Base-by-base conservation (phyloP, 2,888 invertebrate species). In the Sclerodermus sp. region DNA sequence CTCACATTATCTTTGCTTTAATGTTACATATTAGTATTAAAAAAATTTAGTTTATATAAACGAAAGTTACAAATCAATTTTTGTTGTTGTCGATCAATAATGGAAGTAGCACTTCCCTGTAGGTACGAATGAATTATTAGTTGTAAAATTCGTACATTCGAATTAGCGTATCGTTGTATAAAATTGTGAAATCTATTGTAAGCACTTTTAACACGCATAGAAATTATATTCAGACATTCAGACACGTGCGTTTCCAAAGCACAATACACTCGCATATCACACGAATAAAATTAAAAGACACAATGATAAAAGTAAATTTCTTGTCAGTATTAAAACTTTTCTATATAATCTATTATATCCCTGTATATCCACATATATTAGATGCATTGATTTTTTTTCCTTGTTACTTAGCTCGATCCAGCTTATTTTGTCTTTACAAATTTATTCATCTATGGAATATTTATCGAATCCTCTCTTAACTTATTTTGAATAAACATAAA, bases 291-390 rank as follows among this genome's bases (percentile, higher is more conserved):
- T 50, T 48, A 42, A 51, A 56, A 53, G 16, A 51, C 12, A 43
- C 18, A 45, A 17, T 39, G 44, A 47, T 51, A 46, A 51, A 46
- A 49, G 57, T 54, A 58, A 54, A 54, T 54, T 57, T 54, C 50
- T 49, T 54, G 49, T 53, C 54, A 55, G 47, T 55, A 43, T 49
- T 54, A 57, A 55, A 55, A 58, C 55, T 55, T 59, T 58, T 58
- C 54, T 57, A 58, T n/a, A n/a, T 57, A 54, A 58, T 59, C 58
- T 59, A n/a, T n/a, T n/a, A 58, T 59, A 57, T 59, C 58, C 58
- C 58, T 59, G 58, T 58, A 59, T 59, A 58, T 58, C 58, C 58
- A 58, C 58, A 59, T 50, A 49, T 58, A 50, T 52, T 55, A 58
- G 2, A 34, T 12, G 34, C 13, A n/a, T n/a, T 34, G 13, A 34